phyloP scores from a whole-genome alignment of 1,140 invertebrate genomes.

The Hyles vespertilio region DNA sequence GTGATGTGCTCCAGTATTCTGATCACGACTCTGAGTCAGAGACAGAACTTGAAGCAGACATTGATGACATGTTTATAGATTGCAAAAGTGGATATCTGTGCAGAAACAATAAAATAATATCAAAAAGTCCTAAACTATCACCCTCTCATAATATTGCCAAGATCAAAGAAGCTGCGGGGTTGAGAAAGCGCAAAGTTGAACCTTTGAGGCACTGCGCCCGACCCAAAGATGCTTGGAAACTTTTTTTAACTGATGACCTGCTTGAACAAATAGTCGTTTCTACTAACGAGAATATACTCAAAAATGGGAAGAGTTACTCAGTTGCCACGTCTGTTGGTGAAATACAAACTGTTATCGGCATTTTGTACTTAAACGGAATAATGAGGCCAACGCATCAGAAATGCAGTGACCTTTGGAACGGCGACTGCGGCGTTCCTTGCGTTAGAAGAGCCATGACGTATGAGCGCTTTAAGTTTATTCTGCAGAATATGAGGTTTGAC shows the following conservation, averaged over 20 bases:
- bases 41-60: slow-evolving; percentile 42
- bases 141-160: slow-evolving; percentile 24
- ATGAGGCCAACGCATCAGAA: slow-evolving; percentile 65
- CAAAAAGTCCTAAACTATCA: slow-evolving; percentile 43
- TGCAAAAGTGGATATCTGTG: slow-evolving; percentile 54
- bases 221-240: slow-evolving; percentile 65
- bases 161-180: slow-evolving; percentile 28
- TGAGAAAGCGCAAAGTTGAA: slow-evolving; percentile 37
- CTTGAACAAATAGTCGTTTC: slow-evolving; percentile 65
- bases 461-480: slow-evolving; percentile 69
- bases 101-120: slow-evolving; percentile 46
- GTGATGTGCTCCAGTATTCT: slow-evolving; percentile 57
- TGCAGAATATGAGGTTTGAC: slow-evolving; percentile 71
- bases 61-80: slow-evolving; percentile 49
- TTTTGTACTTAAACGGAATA: slow-evolving; percentile 71
- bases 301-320: slow-evolving; percentile 21
- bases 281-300: slow-evolving; percentile 66
- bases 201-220: slow-evolving; percentile 33
- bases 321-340: slow-evolving; percentile 50
- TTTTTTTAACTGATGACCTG: slow-evolving; percentile 68
- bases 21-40: slow-evolving; percentile 67
- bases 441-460: slow-evolving; percentile 65
- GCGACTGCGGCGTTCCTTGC: slow-evolving; percentile 60
- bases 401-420: slow-evolving; percentile 63
- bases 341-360: slow-evolving; percentile 73